Base-by-base conservation (phyloP, 2,113 vertebrate genomes). In the Syngnathus typhle region DNA sequence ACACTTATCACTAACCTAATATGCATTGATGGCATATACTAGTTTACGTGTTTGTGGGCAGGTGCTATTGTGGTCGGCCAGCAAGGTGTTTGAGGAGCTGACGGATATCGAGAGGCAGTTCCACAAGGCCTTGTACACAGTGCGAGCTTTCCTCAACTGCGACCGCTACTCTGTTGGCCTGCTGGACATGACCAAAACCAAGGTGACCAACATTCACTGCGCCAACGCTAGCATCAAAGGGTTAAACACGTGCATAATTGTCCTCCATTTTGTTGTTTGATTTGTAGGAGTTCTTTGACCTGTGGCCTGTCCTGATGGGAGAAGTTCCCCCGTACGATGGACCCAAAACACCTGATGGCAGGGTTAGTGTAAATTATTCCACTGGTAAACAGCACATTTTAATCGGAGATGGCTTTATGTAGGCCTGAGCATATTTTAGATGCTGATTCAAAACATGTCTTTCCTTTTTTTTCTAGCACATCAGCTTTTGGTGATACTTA, bases 21-120 rank as follows among this genome's bases (percentile, higher is more conserved):
- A 39, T 39, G 7, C 6, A 39, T 39, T 39, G 39, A 39, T 7
- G 6, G 9, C 27, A 32, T 32, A 3, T 3, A n/a, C n/a, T n/a
- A 32, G 3, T 51, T 9, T 36, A 46, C 16, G 64, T 51, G 15
- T 37, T 2, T 23, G 11, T n/a, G 2, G 62, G 1, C 79, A 93
- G 92, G 89, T 93, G 58, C 80, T 93, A 74, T 86, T 93, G 69
- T 93, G 92, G 92, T 92, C 92, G 18, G 92, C 92, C 87, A 93
- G 91, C 83, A 93, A 92, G 76, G 92, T 93, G 73, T 93, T 93
- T 70, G 92, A 93, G 64, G 92, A 93, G 82, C 85, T 93, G 72
- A 93, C 92, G 0, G 92, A 93, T 84, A 92, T 93, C 1, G 92
- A 93, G 80, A 84, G 92, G 68, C 91, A 92, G 86, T 93, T 93